Percentiles rank a stretch among this genome's conserved stretches.
Evolutionary conservation across 2,113 vertebrate species (phyloP).

Genomic region (Oophaga pumilio): DNA sequence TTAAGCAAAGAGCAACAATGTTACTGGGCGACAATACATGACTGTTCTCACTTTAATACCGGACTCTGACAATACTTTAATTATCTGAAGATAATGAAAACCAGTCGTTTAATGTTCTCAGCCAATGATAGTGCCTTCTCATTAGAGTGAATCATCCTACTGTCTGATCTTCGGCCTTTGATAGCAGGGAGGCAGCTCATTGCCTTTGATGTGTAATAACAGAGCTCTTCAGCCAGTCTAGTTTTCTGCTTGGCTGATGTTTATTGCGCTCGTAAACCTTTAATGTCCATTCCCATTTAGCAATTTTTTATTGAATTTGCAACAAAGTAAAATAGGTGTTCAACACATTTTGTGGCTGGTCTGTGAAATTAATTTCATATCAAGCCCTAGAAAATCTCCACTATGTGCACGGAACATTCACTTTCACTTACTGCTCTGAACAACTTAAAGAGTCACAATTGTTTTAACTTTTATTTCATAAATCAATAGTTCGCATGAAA

Average conservation of each 20-base stretch:
- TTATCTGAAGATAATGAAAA: slow-evolving; percentile 36
- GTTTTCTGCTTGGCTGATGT: slow-evolving; percentile 47
- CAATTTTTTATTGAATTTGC: slow-evolving; percentile 49
- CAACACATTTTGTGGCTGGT: slow-evolving; percentile 32
- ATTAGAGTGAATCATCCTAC: slow-evolving; percentile 23
- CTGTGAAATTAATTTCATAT: slow-evolving; percentile 38
- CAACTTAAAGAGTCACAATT: neutral
- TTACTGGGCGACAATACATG: slow-evolving; percentile 13
- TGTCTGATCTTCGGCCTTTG: slow-evolving; percentile 5
- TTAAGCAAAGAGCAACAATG: slow-evolving; percentile 20
- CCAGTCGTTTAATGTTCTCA: slow-evolving; percentile 3
- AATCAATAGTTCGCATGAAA: too few species aligned
- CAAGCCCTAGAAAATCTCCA: neutral
- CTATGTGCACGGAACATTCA: neutral
- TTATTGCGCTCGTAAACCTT: slow-evolving; percentile 46
- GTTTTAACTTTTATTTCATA: too few species aligned
- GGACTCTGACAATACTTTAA: slow-evolving; percentile 9
- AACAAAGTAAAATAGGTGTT: slow-evolving; percentile 34
- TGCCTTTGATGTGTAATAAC: slow-evolving; percentile 32
- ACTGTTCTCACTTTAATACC: neutral
- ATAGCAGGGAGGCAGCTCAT: slow-evolving; percentile 11
- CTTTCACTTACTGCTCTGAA: neutral
- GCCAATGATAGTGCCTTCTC: slow-evolving; percentile 10
- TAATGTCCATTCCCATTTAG: slow-evolving; percentile 49
- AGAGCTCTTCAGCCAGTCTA: slow-evolving; percentile 2